Base-by-base conservation (phyloP, 2,113 vertebrate genomes). In the Bufo bufo region DNA sequence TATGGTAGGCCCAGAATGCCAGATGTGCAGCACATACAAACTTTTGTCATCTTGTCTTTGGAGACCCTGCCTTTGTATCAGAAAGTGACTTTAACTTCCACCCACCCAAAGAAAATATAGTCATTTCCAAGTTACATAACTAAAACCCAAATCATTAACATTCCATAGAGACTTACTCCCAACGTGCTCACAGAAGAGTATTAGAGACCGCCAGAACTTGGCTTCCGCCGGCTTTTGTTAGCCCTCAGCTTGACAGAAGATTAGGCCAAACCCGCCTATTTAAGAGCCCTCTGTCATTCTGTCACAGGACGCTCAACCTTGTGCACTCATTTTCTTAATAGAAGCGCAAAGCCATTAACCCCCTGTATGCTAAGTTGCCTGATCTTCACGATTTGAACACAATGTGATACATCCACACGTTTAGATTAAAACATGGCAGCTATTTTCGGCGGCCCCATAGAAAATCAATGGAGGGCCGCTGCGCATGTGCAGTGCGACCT, bases 41-140 rank as follows among this genome's bases (percentile, higher is more conserved):
- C 19, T 54, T 77, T 52, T 33, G 11, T 79, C 3, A 58, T 16
- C n/a, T 56, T 13, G 17, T 23, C 52, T 56, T 3, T 79, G 77
- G 4, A 23, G 9, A 58, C 23, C 13, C 33, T 4, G 45, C 12
- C 69, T 16, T 47, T 49, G 49, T 54, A 75, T 49, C 3, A 49
- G 19, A 65, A 91, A 89, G 84, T 87, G 58, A 87, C 88, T 90
- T 93, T 90, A 91, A 92, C 58, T 82, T 16, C 56, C 20, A 90
- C 71, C 13, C 71, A 74, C 33, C 71, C 33, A 87, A 54, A 86
- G 16, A 49, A 45, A 80, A 69, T 52, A 49, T 14, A 80, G 14
- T 87, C 20, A 65, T 89, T 89, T 89, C 90, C 80, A 82, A 91
- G 89, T 86, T 85, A 56, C 90, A 88, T 77, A 90, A 86, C 78